phyloP scores from a whole-genome alignment of 2,113 vertebrate species.

The Pluvianellus socialis region DNA sequence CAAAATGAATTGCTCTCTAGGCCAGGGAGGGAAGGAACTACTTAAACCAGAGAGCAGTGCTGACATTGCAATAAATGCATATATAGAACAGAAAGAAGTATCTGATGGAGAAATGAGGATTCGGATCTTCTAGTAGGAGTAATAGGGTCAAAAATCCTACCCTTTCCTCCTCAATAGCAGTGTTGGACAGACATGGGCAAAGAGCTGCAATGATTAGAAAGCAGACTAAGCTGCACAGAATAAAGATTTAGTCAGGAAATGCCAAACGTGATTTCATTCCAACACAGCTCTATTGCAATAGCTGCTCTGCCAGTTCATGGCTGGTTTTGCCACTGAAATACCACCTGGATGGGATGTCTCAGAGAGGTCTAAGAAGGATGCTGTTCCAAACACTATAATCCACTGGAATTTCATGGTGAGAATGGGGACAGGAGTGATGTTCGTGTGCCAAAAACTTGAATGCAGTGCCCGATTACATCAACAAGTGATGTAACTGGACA shows the following conservation, averaged over 20 bases:
- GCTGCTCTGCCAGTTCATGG: not conserved
- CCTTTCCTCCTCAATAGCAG: not conserved
- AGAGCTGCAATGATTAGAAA: not conserved
- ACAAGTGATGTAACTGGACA: not conserved
- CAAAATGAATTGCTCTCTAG: not conserved
- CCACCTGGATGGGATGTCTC: not conserved
- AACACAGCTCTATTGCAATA: not conserved
- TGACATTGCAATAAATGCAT: not conserved
- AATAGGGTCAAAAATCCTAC: not conserved
- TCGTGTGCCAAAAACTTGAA: not conserved
- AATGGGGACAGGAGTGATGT: not conserved
- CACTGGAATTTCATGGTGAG: not conserved
- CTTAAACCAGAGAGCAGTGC: not conserved
- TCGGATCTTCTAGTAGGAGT: not conserved
- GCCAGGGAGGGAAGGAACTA: not conserved
- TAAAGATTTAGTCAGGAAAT: not conserved
- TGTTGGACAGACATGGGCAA: not conserved
- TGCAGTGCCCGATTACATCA: not conserved
- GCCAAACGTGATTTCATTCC: not conserved
- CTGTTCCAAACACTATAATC: not conserved
- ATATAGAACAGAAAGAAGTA: not conserved
- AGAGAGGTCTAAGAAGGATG: not conserved
- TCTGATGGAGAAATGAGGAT: not conserved
- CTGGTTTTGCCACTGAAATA: not conserved
- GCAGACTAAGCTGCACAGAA: not conserved